A percentile compares a stretch with the other conserved stretches of the same genome.
phyloP scores from a whole-genome alignment of 2,888 invertebrate genomes.

The Drosophila limbata region DNA sequence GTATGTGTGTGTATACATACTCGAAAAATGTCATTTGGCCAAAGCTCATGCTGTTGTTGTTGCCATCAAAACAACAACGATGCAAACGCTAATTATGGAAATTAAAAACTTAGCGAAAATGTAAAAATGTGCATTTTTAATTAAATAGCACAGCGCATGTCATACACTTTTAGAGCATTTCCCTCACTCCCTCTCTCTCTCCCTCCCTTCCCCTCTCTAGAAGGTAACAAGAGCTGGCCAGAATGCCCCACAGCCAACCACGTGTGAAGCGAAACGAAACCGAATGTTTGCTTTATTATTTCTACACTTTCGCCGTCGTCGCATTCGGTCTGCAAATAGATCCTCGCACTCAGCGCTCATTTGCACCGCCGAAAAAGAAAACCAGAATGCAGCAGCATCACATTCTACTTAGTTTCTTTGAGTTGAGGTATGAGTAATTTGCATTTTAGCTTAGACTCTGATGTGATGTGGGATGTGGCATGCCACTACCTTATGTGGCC shows the following conservation, averaged over 20 bases:
- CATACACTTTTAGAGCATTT: slow-evolving; percentile 27
- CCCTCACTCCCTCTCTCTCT: background rate
- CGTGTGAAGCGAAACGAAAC: slow-evolving; percentile 55
- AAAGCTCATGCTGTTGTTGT: slow-evolving; percentile 28
- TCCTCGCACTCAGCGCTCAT: slow-evolving; percentile 35
- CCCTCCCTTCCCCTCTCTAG: slow-evolving; percentile 22
- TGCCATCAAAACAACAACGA: slow-evolving; percentile 19
- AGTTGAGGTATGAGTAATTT: slow-evolving; percentile 41
- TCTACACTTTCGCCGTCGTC: slow-evolving; percentile 26
- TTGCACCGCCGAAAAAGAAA: slow-evolving; percentile 19
- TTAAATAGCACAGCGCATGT: slow-evolving; percentile 71
- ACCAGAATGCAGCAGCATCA: slow-evolving; percentile 15
- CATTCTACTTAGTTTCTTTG: slow-evolving; percentile 14
- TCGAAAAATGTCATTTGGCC: slow-evolving; percentile 56
- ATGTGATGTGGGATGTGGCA: slow-evolving; percentile 9
- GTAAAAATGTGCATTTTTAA: slow-evolving; percentile 77
- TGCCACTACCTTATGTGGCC: slow-evolving; percentile 13
- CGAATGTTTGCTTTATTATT: slow-evolving; percentile 56
- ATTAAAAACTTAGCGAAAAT: slow-evolving; percentile 78
- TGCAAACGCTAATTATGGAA: slow-evolving; percentile 77
- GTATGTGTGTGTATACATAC: slow-evolving; percentile 38
- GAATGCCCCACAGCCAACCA: slow-evolving; percentile 63
- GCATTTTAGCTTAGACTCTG: slow-evolving; percentile 47
- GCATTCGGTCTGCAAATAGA: slow-evolving; percentile 11
- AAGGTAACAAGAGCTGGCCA: slow-evolving; percentile 59